phyloP scores from a whole-genome alignment of 2,888 invertebrate species.

The Cantharis rufa region DNA sequence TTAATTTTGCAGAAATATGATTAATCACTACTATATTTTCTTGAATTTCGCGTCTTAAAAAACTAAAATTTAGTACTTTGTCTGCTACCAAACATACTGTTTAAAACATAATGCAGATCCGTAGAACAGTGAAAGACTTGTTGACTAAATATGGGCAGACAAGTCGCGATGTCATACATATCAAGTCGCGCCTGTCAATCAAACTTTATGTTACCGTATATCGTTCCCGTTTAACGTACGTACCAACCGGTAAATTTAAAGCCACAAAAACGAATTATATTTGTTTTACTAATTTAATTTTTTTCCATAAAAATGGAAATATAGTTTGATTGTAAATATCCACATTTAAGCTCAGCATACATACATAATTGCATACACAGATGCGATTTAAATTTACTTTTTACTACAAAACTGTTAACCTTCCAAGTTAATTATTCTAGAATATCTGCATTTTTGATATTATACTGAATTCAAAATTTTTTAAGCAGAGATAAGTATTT shows the following conservation, averaged over 20 bases:
- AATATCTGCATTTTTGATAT: too few species aligned
- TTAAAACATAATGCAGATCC: constrained; percentile 19
- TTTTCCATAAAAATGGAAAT: neutral
- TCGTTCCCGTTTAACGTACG: constrained; percentile 40
- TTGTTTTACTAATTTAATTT: constrained; percentile 45
- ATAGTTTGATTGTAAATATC: neutral
- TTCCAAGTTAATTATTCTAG: too few species aligned
- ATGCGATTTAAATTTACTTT: too few species aligned
- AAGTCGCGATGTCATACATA: constrained; percentile 37
- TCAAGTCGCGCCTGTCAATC: constrained; percentile 47
- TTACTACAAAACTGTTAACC: too few species aligned
- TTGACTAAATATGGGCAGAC: constrained; percentile 23
- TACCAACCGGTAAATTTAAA: constrained; percentile 48
- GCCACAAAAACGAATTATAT: constrained; percentile 46
- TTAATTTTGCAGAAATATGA: neutral
- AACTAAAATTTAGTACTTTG: neutral
- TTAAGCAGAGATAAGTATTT: too few species aligned
- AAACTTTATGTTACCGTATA: constrained; percentile 43
- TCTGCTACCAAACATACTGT: neutral
- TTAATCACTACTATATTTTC: neutral
- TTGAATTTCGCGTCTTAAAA: neutral
- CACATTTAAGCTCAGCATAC: neutral
- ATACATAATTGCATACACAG: too few species aligned
- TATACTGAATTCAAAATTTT: too few species aligned
- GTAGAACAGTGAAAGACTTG: constrained; percentile 23